Conservation (phyloP, 2,797 vertebrate species). For the Cichlasoma orientale region DNA sequence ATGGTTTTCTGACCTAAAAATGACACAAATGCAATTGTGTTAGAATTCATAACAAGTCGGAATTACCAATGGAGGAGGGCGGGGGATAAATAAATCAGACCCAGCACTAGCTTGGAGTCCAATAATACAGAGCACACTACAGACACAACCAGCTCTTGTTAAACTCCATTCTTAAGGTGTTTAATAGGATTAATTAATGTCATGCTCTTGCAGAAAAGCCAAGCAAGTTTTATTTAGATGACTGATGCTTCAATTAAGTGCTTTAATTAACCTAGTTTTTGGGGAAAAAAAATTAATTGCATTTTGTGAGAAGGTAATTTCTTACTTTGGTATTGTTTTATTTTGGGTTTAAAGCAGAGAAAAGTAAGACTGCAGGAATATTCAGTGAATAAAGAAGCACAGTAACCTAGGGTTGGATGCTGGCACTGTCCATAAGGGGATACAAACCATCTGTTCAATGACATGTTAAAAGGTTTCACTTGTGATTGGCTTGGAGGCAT, state of each 20-base stretch:
- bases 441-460: no score
- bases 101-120: no score
- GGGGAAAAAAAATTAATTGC: not conserved
- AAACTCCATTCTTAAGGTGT: not conserved
- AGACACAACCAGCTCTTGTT: not conserved
- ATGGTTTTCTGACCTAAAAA: no score
- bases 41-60: not conserved
- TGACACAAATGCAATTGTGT: not conserved
- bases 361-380: not conserved
- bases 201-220: not conserved
- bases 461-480: not conserved
- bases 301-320: not conserved
- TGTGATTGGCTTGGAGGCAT: not conserved
- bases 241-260: not conserved
- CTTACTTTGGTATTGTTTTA: not conserved
- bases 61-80: no score
- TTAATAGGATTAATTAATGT: not conserved
- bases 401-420: not conserved
- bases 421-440: no score
- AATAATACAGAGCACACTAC: not conserved
- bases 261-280: not conserved
- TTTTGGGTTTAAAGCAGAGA: not conserved
- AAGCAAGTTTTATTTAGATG: not conserved
- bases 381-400: accelerated
- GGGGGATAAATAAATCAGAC: no score